These are phyloP conservation scores for Sycobia sp. DNA, from an alignment of 1,140 invertebrate species.

Conservation along the genomic window DNA sequence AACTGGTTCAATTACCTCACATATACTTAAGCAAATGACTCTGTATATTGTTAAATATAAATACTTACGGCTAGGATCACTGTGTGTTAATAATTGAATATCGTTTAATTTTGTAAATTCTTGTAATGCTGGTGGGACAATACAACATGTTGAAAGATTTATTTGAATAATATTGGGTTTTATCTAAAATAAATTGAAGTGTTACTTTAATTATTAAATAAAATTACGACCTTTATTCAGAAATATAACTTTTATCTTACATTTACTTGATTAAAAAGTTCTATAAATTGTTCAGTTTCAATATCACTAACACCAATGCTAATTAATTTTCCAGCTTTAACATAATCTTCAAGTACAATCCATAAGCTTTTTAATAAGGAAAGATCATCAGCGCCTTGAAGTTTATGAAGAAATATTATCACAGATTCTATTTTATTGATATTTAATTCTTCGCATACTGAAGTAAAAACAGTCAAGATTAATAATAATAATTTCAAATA, in stretches of 20 bases:
- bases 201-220: no score
- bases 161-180: constrained; percentile 94
- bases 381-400: constrained; percentile 57
- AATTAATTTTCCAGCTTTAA: constrained; percentile 68
- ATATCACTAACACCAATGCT: constrained; percentile 88
- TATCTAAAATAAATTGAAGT: constrained; percentile 60
- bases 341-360: constrained; percentile 73
- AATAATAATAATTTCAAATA: not conserved
- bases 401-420: constrained; percentile 71
- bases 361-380: constrained; percentile 73
- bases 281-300: constrained; percentile 77
- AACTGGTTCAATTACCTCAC: no score
- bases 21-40: no score
- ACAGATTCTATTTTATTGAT: constrained; percentile 75
- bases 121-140: constrained; percentile 88
- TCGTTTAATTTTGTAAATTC: constrained; percentile 88
- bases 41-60: not conserved
- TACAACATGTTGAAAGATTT: constrained; percentile 93
- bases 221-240: no score
- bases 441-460: constrained; percentile 71
- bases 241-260: constrained; percentile 52
- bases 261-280: constrained; percentile 77
- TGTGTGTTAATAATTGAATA: constrained; percentile 93
- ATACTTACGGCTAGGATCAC: constrained; percentile 82
- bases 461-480: constrained; percentile 44